These are phyloP conservation scores for Euphonia xanthogaster DNA, from an alignment of 2,797 vertebrate species.

Conservation along the genomic window DNA sequence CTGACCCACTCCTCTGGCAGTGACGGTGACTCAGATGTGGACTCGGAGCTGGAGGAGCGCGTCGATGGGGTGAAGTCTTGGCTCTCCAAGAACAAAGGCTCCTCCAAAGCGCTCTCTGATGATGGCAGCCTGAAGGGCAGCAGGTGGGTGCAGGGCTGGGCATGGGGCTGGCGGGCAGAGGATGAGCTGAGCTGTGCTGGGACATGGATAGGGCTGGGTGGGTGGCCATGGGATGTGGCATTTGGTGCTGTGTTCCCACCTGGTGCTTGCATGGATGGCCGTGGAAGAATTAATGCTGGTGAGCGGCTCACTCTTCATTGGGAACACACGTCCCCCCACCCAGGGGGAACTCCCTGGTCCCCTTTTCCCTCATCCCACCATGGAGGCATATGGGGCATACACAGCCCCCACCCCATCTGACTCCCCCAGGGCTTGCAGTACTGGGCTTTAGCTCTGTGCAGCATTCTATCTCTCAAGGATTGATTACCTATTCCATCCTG, in stretches of 20 bases:
- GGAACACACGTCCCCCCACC: accelerated
- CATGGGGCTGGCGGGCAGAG: accelerated
- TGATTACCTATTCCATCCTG: background rate
- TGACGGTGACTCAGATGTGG: constrained; percentile 89
- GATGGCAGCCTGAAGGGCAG: constrained; percentile 93
- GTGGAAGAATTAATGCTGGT: background rate
- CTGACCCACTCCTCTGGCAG: constrained; percentile 64
- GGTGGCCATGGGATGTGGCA: background rate
- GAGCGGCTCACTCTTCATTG: accelerated
- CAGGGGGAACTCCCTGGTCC: background rate
- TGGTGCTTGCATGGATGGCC: background rate
- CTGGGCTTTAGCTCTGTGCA: background rate
- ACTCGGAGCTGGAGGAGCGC: constrained; percentile 90
- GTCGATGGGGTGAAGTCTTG: constrained; percentile 96
- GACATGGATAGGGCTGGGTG: accelerated
- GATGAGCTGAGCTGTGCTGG: background rate
- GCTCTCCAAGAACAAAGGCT: constrained; percentile 95
- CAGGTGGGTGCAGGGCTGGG: constrained; percentile 83
- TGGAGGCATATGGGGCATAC: background rate
- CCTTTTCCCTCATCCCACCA: background rate
- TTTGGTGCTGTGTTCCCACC: background rate
- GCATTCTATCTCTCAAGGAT: background rate
- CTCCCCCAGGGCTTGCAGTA: accelerated
- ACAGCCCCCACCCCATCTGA: background rate
- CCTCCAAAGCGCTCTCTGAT: constrained; percentile 89